Percentiles rank a stretch among this genome's conserved stretches.
Conservation (phyloP, 2,113 vertebrate genomes). For the Rhinolophus sinicus region DNA sequence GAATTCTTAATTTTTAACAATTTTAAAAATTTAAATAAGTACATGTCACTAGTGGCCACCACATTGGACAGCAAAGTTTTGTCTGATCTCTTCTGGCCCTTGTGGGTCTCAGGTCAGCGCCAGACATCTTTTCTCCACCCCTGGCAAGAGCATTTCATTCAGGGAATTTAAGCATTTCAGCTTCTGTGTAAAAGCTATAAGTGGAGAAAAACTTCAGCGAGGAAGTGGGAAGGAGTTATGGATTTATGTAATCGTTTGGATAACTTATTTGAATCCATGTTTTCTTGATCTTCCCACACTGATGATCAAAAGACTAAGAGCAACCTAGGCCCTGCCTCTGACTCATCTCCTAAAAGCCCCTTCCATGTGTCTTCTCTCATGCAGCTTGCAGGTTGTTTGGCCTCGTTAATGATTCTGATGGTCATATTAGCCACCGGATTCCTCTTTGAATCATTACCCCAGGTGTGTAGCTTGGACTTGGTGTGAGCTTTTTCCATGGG, state of each 20-base stretch:
- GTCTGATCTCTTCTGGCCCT: not conserved
- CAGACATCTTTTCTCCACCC: not conserved
- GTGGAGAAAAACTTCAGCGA: constrained; percentile 29
- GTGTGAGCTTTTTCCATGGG: not conserved
- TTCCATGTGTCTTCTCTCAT: constrained; percentile 51
- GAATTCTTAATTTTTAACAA: not conserved
- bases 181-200: not conserved
- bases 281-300: constrained; percentile 14
- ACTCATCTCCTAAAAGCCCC: not conserved
- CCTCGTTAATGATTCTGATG: constrained; percentile 94
- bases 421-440: constrained; percentile 95
- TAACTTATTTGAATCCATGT: constrained; percentile 5
- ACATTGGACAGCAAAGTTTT: not conserved
- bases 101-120: not conserved
- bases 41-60: not conserved
- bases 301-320: not conserved
- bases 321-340: not conserved
- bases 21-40: not conserved
- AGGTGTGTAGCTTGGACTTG: constrained; percentile 86
- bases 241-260: not conserved
- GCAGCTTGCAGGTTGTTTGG: constrained; percentile 94
- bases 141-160: not conserved
- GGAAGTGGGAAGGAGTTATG: not conserved
- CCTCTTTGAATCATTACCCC: constrained; percentile 95
- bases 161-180: not conserved